Evolutionary conservation across 2,113 vertebrate species (phyloP).

Genomic region (Pachyramphus minor): DNA sequence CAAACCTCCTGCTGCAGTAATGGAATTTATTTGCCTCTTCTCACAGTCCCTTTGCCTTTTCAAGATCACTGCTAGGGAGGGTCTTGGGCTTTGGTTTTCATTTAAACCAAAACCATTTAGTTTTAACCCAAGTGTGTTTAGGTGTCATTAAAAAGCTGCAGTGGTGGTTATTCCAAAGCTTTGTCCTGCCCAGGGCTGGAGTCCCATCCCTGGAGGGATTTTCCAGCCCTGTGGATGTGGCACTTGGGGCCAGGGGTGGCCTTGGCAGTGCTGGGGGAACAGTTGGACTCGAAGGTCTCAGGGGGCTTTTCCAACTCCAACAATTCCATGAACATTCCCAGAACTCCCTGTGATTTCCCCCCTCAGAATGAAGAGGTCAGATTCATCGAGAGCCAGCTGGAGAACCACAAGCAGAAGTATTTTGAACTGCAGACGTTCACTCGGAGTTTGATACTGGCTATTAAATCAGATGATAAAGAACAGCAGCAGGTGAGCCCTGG

Average conservation of each 20-base stretch:
- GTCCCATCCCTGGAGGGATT: not conserved
- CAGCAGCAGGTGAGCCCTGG: slow-evolving; percentile 85
- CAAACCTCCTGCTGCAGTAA: not conserved
- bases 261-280: not conserved
- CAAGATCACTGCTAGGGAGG: not conserved
- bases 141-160: not conserved
- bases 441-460: slow-evolving; percentile 85
- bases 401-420: slow-evolving; percentile 93
- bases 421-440: slow-evolving; percentile 89
- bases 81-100: not conserved
- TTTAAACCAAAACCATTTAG: not conserved
- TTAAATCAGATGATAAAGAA: slow-evolving; percentile 88
- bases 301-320: not conserved
- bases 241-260: not conserved
- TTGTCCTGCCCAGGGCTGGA: not conserved
- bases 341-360: not conserved
- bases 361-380: slow-evolving; percentile 93
- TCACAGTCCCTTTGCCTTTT: not conserved
- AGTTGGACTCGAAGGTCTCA: not conserved
- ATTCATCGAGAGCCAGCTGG: slow-evolving; percentile 91
- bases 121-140: not conserved
- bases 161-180: not conserved
- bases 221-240: not conserved
- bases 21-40: not conserved
- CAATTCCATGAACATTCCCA: not conserved